These are phyloP conservation scores for Uropsilus gracilis DNA, from an alignment of 2,113 vertebrate species.

Conservation along the genomic window DNA sequence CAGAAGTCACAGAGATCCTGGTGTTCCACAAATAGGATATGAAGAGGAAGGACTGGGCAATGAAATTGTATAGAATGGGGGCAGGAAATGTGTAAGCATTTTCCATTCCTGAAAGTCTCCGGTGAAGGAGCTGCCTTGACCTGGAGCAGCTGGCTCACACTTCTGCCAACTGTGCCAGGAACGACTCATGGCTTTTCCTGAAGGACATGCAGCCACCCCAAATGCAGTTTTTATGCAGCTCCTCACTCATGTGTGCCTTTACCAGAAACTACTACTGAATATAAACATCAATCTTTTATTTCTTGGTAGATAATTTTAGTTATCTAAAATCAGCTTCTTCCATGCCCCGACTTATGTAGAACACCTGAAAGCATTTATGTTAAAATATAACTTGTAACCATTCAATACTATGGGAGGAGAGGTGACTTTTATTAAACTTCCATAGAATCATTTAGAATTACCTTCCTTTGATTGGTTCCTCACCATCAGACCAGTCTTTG, in stretches of 20 bases:
- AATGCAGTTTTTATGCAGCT: neutral
- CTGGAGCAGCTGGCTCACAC: neutral
- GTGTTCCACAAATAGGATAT: neutral
- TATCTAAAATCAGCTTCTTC: neutral
- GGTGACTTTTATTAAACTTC: no score
- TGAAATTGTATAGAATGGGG: neutral
- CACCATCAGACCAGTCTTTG: neutral
- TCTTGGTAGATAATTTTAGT: neutral
- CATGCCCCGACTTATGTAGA: neutral
- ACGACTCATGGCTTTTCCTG: neutral
- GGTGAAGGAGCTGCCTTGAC: neutral
- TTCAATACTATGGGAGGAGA: neutral
- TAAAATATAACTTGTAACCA: neutral
- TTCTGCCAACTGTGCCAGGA: neutral
- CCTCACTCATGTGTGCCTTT: neutral
- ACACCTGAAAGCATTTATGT: no score
- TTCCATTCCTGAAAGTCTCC: constrained; percentile 27
- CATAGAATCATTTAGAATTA: neutral
- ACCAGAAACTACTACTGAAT: neutral
- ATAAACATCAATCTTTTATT: neutral
- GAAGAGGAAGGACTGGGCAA: neutral
- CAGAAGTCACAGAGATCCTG: neutral
- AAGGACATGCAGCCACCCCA: neutral
- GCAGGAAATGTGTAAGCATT: constrained; percentile 56
- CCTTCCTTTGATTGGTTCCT: neutral